Conservation (phyloP, 2,797 vertebrate species). For the Adrianichthys oophorus region DNA sequence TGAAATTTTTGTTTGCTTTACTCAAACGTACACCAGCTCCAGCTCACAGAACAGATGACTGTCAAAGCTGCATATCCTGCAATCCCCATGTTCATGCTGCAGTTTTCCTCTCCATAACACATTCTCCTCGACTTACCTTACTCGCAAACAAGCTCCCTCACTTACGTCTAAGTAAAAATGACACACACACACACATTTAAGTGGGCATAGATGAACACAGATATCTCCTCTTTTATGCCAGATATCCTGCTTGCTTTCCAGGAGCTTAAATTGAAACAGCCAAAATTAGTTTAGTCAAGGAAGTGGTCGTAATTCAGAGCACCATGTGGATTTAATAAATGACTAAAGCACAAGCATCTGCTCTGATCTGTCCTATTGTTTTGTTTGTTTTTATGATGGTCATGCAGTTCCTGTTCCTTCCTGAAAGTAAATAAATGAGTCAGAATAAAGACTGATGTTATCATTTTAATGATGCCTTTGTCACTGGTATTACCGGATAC, state of each 20-base stretch:
- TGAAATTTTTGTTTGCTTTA: neutral
- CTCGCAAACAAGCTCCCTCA: slow-evolving; percentile 40
- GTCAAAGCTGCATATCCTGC: slow-evolving; percentile 42
- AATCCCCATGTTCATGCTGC: slow-evolving; percentile 41
- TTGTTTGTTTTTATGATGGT: slow-evolving; percentile 20
- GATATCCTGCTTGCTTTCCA: slow-evolving; percentile 43
- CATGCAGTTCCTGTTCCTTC: slow-evolving; percentile 13
- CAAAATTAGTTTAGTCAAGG: slow-evolving; percentile 59
- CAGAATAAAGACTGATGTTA: slow-evolving; percentile 11
- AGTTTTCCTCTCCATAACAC: slow-evolving; percentile 34
- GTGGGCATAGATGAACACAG: slow-evolving; percentile 45
- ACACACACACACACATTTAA: slow-evolving; percentile 11
- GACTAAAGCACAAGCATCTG: slow-evolving; percentile 49
- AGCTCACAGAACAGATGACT: slow-evolving; percentile 40
- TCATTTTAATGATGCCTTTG: slow-evolving; percentile 1
- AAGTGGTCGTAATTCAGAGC: slow-evolving; percentile 52
- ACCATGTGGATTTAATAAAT: slow-evolving; percentile 57
- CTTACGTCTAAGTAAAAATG: slow-evolving; percentile 37
- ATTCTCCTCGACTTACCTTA: slow-evolving; percentile 53
- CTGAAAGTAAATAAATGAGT: slow-evolving; percentile 30
- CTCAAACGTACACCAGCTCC: slow-evolving; percentile 9
- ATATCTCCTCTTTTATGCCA: slow-evolving; percentile 51
- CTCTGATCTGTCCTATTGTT: slow-evolving; percentile 26
- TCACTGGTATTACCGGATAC: neutral
- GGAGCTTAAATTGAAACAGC: slow-evolving; percentile 44